Base-by-base conservation (phyloP, 2,888 invertebrate genomes). In the Epinotia bilunana region DNA sequence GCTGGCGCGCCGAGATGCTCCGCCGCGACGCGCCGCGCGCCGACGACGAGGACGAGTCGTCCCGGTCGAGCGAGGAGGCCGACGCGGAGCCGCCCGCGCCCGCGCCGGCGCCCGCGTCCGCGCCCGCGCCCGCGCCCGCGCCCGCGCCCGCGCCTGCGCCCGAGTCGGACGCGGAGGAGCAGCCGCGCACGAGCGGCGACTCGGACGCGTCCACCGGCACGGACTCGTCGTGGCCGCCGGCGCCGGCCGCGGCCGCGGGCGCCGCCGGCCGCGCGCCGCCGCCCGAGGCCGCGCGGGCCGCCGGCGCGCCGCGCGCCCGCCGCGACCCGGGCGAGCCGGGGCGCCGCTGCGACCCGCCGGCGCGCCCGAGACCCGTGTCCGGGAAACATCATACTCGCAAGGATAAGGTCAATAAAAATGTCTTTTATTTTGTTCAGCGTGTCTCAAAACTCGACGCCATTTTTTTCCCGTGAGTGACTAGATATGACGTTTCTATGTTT, bases 1-100 rank as follows among this genome's bases (percentile, higher is more conserved):
- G 88, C 4, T 91, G 92, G 91, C 90, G 91, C 3, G 88, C 86
- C 23, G 87, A 86, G 70, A 87, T 89, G 77, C 79, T 89, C 76
- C 85, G 87, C 20, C 84, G 84, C 65, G 75, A 69, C 64, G 5
- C 49, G 43, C 63, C 72, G 64, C 69, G 79, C 76, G 83, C 78
- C 70, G 84, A 80, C 63, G 87, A 86, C 77, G 87, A 87, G 76
- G 87, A 86, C 77, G 87, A 87, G 76, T 82, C 83, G 55, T 79
- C 79, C 7, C 89, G 86, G 72, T 89, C 89, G 63, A 86, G 87
- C 81, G 87, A 87, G 76, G 88, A 90, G 78, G 83, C 82, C 77
- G 86, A 82, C 58, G 6, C 43, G 20, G 57, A 60, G 63, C 16
- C 49, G 49, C 49, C 67, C 72, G 23, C 39, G 43, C 49, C 67